Percentiles rank a stretch among this genome's conserved stretches.
phyloP scores from a whole-genome alignment of 2,113 vertebrate genomes.

The Caretta caretta region DNA sequence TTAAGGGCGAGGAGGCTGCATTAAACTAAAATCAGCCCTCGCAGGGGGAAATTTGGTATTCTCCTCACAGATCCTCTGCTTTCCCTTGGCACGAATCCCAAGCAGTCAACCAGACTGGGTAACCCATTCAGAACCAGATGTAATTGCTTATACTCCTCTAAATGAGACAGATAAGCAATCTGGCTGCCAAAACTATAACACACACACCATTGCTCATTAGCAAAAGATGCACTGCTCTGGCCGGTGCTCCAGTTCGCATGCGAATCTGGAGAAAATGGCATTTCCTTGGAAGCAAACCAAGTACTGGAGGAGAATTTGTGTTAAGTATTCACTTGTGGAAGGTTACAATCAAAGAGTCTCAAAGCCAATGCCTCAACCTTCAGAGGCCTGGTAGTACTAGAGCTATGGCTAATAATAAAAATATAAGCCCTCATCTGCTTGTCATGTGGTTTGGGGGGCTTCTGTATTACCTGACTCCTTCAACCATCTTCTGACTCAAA shows the following conservation, averaged over 20 bases:
- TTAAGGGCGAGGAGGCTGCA: conserved; percentile 82
- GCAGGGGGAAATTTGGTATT: conserved; percentile 70
- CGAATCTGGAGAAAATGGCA: neutral
- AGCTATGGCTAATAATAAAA: conserved; percentile 57
- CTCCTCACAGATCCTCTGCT: conserved; percentile 70
- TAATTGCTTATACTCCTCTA: conserved; percentile 63
- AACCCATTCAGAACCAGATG: conserved; percentile 76
- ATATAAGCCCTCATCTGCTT: conserved; percentile 20
- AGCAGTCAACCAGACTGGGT: conserved; percentile 58
- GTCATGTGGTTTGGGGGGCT: conserved; percentile 24
- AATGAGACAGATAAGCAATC: conserved; percentile 56
- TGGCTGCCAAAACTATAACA: conserved; percentile 20
- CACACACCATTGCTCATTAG: neutral
- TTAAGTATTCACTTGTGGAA: neutral
- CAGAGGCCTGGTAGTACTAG: conserved; percentile 41
- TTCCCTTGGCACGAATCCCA: conserved; percentile 69
- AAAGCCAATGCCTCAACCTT: conserved; percentile 62
- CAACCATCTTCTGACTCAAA: conserved; percentile 33
- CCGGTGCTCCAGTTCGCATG: neutral
- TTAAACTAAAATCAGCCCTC: conserved; percentile 79
- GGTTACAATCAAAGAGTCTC: conserved; percentile 57
- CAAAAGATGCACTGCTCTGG: neutral
- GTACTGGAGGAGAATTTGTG: neutral
- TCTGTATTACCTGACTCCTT: neutral
- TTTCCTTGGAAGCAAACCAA: conserved; percentile 37